Percentiles rank a stretch among this genome's conserved stretches.
phyloP scores from a whole-genome alignment of 2,888 invertebrate species.

The Micropterix aruncella region DNA sequence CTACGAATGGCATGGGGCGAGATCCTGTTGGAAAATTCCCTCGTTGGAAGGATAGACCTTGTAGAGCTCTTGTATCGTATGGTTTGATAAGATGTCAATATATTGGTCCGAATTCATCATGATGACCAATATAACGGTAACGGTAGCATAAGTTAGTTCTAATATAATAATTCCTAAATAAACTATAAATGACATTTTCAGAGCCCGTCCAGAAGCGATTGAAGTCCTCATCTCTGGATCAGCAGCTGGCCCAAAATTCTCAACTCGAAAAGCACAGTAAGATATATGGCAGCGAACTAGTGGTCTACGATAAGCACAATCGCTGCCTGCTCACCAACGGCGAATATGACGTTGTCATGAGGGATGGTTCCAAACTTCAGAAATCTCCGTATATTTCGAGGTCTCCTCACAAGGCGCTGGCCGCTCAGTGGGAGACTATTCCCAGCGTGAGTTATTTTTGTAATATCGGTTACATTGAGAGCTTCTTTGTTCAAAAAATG shows the following conservation, averaged over 20 bases:
- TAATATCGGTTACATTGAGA: too few species aligned
- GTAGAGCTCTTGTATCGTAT: too few species aligned
- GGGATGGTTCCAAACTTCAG: constrained; percentile 64
- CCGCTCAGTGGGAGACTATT: constrained; percentile 46
- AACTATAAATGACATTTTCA: too few species aligned
- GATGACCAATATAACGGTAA: too few species aligned
- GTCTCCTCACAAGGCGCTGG: constrained; percentile 34
- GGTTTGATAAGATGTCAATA: too few species aligned
- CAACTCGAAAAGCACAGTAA: constrained; percentile 35
- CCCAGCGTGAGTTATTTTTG: constrained; percentile 41
- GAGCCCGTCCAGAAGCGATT: constrained; percentile 59
- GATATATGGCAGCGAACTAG: constrained; percentile 65
- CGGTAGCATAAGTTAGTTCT: too few species aligned
- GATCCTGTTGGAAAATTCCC: too few species aligned
- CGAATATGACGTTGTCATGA: constrained; percentile 78
- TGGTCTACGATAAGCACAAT: constrained; percentile 81
- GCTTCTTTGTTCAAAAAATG: constrained; percentile 12
- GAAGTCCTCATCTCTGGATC: constrained; percentile 39
- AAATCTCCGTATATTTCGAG: constrained; percentile 32
- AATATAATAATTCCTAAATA: too few species aligned
- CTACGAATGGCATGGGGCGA: too few species aligned
- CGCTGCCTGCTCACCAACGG: constrained; percentile 78
- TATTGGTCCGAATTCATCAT: too few species aligned
- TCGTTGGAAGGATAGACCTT: too few species aligned
- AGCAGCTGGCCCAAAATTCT: constrained; percentile 17